Conservation (phyloP, 2,888 invertebrate genomes). For the Eretmocerus hayati region DNA sequence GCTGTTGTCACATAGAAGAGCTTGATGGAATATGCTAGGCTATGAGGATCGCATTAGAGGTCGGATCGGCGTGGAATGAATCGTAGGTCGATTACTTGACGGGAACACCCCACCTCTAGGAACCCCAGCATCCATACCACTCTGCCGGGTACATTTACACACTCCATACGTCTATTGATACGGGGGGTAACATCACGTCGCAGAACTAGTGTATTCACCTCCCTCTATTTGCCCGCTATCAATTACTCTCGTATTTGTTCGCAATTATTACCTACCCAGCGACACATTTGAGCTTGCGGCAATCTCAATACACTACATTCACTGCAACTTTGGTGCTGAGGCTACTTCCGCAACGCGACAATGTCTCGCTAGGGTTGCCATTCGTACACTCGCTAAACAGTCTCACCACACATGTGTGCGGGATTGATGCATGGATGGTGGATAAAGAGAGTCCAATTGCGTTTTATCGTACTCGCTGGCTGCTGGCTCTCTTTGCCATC, state of each 20-base stretch:
- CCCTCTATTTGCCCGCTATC: slow-evolving; percentile 19
- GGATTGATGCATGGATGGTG: too few relatives aligned
- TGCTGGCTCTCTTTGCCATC: too few relatives aligned
- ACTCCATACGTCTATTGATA: too few relatives aligned
- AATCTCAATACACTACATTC: too few relatives aligned
- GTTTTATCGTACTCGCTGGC: slow-evolving; percentile 20
- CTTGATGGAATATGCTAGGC: too few relatives aligned
- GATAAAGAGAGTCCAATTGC: slow-evolving; percentile 5
- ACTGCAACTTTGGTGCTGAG: slow-evolving; percentile 4
- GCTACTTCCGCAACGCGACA: slow-evolving; percentile 14
- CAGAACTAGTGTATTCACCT: too few relatives aligned
- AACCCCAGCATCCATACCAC: not conserved
- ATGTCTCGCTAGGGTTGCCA: slow-evolving; percentile 21
- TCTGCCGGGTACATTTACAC: not conserved
- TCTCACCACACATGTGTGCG: too few relatives aligned
- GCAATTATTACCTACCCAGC: slow-evolving; percentile 12
- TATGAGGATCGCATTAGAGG: slow-evolving; percentile 23
- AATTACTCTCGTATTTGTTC: slow-evolving; percentile 21
- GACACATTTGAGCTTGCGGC: not conserved
- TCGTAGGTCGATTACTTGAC: slow-evolving; percentile 22
- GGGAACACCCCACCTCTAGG: slow-evolving; percentile 11
- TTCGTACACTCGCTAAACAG: too few relatives aligned
- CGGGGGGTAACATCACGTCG: too few relatives aligned
- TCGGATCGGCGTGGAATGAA: slow-evolving; percentile 22
- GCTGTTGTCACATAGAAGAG: too few relatives aligned